A percentile compares a stretch with the other conserved stretches of the same genome.
These are phyloP conservation scores for Campopleginae sp. DNA, from an alignment of 2,888 invertebrate genomes.

Conservation along the genomic window DNA sequence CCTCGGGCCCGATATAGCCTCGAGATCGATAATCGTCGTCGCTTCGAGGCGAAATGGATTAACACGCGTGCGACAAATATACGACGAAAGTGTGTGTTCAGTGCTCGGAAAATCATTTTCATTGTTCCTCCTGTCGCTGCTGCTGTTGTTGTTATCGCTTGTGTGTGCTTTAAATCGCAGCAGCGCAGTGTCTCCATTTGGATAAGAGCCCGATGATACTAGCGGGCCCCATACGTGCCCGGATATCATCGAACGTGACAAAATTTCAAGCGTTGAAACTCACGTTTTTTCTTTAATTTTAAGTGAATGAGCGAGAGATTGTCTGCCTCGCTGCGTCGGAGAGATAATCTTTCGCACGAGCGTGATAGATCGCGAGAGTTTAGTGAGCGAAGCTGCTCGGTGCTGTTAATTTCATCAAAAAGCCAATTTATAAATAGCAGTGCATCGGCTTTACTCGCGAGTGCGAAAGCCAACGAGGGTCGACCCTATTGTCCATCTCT, in stretches of 20 bases:
- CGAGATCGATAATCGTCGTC: not conserved
- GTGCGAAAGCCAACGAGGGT: not conserved
- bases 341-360: not conserved
- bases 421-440: not conserved
- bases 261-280: not conserved
- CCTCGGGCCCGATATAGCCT: no score
- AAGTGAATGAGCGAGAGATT: not conserved
- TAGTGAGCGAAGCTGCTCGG: not conserved
- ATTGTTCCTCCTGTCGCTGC: not conserved
- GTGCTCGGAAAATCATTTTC: not conserved
- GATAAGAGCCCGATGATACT: constrained; percentile 1
- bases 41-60: constrained; percentile 37
- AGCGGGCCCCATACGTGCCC: constrained; percentile 4
- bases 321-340: not conserved
- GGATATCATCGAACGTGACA: not conserved
- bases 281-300: not conserved
- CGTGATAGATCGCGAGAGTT: not conserved
- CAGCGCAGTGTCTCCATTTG: not conserved
- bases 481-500: not conserved
- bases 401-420: not conserved
- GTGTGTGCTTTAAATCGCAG: not conserved
- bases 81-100: constrained; percentile 16
- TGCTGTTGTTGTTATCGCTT: constrained; percentile 6
- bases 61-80: constrained; percentile 36
- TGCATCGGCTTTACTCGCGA: not conserved